A percentile compares a stretch with the other conserved stretches of the same genome.
phyloP scores from a whole-genome alignment of 2,888 invertebrate species.

The Plagiodera versicolora region DNA sequence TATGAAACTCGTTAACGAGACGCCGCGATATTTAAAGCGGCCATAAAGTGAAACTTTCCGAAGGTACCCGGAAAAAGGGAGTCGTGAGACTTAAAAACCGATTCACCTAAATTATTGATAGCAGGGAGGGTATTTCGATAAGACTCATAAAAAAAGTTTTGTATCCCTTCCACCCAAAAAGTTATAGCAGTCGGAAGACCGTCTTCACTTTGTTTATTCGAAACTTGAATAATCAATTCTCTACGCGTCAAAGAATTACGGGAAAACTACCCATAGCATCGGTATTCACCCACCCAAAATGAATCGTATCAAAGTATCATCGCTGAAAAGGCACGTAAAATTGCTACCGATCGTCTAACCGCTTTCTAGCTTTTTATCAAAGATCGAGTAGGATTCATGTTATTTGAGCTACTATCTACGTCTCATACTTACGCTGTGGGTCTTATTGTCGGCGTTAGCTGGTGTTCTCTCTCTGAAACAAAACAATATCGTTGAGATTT shows the following conservation, averaged over 20 bases:
- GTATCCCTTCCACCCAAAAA: background rate
- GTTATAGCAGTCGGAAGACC: background rate
- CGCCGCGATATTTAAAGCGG: background rate
- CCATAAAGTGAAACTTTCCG: background rate
- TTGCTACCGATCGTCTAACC: no score
- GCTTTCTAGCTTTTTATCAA: no score
- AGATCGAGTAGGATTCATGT: background rate
- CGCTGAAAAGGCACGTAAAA: no score
- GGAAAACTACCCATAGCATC: no score
- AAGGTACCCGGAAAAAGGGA: background rate
- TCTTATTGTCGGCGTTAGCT: conserved; percentile 47
- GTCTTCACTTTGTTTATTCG: no score
- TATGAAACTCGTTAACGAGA: background rate
- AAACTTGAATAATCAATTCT: no score
- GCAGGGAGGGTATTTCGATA: background rate
- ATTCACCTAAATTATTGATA: background rate
- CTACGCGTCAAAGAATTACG: no score
- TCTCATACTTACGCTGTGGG: conserved; percentile 58
- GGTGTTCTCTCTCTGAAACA: conserved; percentile 60
- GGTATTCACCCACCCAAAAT: no score
- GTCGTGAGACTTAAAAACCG: background rate
- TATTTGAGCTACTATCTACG: background rate
- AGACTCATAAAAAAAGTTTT: background rate
- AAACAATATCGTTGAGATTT: conserved; percentile 28
- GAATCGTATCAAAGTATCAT: no score